These are phyloP conservation scores for Ranitomeya imitator DNA, from an alignment of 2,113 vertebrate genomes.

Conservation along the genomic window DNA sequence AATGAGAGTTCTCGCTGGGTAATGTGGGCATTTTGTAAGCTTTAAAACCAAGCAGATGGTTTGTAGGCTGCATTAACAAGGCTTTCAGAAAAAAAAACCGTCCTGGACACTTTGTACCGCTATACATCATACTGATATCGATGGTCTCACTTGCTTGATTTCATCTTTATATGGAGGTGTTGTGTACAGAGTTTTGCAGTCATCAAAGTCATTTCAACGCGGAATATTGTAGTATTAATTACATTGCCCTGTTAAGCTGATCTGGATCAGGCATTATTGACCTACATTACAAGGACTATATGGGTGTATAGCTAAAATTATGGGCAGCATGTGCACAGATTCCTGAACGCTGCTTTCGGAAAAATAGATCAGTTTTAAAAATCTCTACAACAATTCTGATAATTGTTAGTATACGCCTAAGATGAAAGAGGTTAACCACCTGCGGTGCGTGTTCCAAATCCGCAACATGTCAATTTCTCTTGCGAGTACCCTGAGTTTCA, in stretches of 20 bases:
- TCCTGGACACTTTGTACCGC: constrained; percentile 10
- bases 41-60: constrained; percentile 55
- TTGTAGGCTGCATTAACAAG: constrained; percentile 55
- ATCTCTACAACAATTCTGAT: too few relatives aligned
- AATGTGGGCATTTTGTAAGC: constrained; percentile 57
- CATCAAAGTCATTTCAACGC: background rate
- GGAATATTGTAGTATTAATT: constrained; percentile 1
- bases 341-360: too few relatives aligned
- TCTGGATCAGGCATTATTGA: constrained; percentile 35
- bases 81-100: constrained; percentile 37
- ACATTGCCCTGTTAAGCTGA: constrained; percentile 17
- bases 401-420: too few relatives aligned
- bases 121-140: constrained; percentile 37
- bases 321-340: too few relatives aligned
- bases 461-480: too few relatives aligned
- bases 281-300: constrained; percentile 7
- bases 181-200: background rate
- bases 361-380: too few relatives aligned
- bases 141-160: constrained; percentile 24
- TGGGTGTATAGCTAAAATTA: background rate
- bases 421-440: too few relatives aligned
- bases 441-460: too few relatives aligned
- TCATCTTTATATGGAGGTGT: background rate
- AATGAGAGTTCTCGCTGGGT: constrained; percentile 53
- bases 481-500: too few relatives aligned